Evolutionary conservation across 2,888 invertebrate species (phyloP).

Genomic region (Gari tellinella): DNA sequence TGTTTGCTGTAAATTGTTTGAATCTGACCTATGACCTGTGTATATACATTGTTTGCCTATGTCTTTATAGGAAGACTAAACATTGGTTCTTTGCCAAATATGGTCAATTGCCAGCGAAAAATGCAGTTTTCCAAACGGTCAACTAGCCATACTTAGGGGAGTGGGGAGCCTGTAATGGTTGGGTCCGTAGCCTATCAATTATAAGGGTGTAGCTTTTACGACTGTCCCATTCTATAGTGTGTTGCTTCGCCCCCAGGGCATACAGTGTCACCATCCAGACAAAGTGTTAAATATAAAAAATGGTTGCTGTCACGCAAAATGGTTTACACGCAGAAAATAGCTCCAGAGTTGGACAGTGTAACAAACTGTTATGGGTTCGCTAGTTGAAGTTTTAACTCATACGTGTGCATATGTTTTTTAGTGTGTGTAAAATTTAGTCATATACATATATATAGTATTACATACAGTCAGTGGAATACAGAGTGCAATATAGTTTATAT

Average conservation of each 20-base stretch:
- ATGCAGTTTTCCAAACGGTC: too few species aligned
- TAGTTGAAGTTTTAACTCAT: neutral
- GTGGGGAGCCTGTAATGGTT: too few species aligned
- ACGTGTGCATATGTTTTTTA: slow-evolving; percentile 1
- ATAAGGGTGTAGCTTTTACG: slow-evolving; percentile 31
- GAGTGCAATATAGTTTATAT: neutral
- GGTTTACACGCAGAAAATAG: slow-evolving; percentile 13
- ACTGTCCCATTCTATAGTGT: slow-evolving; percentile 26
- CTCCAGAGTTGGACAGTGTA: slow-evolving; percentile 20
- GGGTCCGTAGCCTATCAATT: slow-evolving; percentile 11
- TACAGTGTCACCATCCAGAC: slow-evolving; percentile 29
- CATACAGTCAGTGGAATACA: neutral
- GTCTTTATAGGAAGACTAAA: too few species aligned
- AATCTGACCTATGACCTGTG: too few species aligned
- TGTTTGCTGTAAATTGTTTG: too few species aligned
- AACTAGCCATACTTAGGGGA: too few species aligned
- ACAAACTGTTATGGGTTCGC: slow-evolving; percentile 27
- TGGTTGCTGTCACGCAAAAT: slow-evolving; percentile 48
- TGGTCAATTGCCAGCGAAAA: too few species aligned
- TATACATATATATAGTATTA: neutral
- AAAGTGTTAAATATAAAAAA: slow-evolving; percentile 42
- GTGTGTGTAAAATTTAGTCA: neutral
- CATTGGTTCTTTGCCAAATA: too few species aligned
- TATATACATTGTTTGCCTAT: too few species aligned
- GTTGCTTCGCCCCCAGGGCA: slow-evolving; percentile 27